These are phyloP conservation scores for Passer domesticus DNA, from an alignment of 2,113 vertebrate genomes.

Conservation along the genomic window DNA sequence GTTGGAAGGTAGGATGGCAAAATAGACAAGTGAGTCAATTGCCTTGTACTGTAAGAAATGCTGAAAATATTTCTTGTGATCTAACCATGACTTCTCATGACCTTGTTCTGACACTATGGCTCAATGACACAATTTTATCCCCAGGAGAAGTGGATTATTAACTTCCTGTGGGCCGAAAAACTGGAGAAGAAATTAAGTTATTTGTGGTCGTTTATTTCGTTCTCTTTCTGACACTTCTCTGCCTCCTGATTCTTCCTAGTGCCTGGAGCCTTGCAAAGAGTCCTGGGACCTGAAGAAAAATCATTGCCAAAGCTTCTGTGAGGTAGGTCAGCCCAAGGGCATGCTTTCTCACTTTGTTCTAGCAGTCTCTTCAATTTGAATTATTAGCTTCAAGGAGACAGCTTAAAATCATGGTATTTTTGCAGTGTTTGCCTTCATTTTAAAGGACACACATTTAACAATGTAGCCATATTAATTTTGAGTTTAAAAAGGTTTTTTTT, in stretches of 20 bases:
- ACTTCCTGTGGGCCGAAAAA: neutral
- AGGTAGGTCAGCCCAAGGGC: constrained; percentile 80
- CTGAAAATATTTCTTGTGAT: neutral
- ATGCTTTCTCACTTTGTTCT: constrained; percentile 18
- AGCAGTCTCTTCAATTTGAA: neutral
- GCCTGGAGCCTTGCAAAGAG: constrained; percentile 96
- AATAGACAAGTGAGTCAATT: neutral
- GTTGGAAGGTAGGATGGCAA: neutral
- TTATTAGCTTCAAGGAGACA: neutral
- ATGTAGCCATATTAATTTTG: neutral
- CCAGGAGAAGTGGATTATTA: constrained; percentile 22
- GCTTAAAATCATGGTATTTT: neutral
- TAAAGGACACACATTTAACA: neutral
- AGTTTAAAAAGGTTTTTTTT: neutral
- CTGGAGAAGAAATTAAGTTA: neutral
- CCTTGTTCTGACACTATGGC: constrained; percentile 2
- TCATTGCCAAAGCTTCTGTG: constrained; percentile 93
- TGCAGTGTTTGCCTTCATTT: neutral
- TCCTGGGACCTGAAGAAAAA: constrained; percentile 89
- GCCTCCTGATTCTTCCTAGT: constrained; percentile 75
- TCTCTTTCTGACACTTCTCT: neutral
- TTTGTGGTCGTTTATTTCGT: neutral
- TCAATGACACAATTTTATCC: constrained; percentile 26
- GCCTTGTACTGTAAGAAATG: neutral
- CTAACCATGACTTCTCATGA: neutral